Base-by-base conservation (phyloP, 2,113 vertebrate genomes). In the Rostratula benghalensis region DNA sequence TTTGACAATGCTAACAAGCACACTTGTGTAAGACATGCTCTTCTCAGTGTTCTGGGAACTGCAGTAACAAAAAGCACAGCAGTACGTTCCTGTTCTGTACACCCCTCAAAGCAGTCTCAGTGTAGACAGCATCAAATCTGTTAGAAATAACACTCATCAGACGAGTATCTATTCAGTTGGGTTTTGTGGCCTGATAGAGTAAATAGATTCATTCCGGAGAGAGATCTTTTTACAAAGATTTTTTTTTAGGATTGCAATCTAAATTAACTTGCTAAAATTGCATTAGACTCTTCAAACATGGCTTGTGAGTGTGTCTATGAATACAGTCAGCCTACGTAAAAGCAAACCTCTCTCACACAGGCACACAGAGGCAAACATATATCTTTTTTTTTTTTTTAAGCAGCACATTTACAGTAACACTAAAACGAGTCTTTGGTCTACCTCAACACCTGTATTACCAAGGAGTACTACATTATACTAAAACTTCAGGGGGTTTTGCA, bases 1-100 rank as follows among this genome's bases (percentile, higher is more conserved):
- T 93, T 88, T 87, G 93, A 92, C 30, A 94, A 81, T 80, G 51
- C 64, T 96, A 94, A 97, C 22, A 67, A 97, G 77, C 89, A 93
- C n/a, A 85, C 23, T 81, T 35, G 4, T 64, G 80, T 41, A 68
- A 63, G 65, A 94, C 35, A 75, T 30, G 13, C 25, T 50, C 51
- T 71, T 33, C 70, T 56, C 74, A 70, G 19, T 0, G 48, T 43
- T 48, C 75, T 67, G 76, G 41, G 43, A 89, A 45, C 56, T 48
- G 25, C 79, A 86, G 79, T 28, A 90, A 74, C 31, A 33, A 67
- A 46, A 13, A 68, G n/a, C 51, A 56, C 31, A 63, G 64, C 25
- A 65, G 35, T 25, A 56, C 19, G 19, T 30, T 82, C 45, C 68
- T 39, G 48, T 31, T 51, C 43, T 68, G 24, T 19, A 8, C 24